A percentile compares a stretch with the other conserved stretches of the same genome.
phyloP scores from a whole-genome alignment of 2,797 vertebrate species.

The Meda fulgida region DNA sequence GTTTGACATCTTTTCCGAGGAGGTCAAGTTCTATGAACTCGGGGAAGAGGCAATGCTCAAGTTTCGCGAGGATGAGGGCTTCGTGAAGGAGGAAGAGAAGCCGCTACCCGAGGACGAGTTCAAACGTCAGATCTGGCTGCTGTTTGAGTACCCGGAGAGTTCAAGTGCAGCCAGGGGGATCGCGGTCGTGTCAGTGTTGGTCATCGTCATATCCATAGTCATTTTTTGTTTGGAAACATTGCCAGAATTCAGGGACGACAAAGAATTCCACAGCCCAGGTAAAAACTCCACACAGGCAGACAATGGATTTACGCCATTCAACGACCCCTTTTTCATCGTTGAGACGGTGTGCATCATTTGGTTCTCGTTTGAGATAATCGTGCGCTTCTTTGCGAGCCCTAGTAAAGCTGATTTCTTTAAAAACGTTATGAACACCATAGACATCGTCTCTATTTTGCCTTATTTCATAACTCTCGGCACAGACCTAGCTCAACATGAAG shows the following conservation, averaged over 20 bases:
- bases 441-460: constrained; percentile 99
- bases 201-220: constrained; percentile 97
- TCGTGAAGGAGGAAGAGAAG: constrained; percentile 95
- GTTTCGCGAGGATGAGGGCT: constrained; percentile 97
- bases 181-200: constrained; percentile 96
- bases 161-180: constrained; percentile 95
- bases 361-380: constrained; percentile 98
- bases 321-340: constrained; percentile 98
- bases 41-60: constrained; percentile 96
- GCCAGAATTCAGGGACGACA: constrained; percentile 98
- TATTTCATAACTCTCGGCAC: constrained; percentile 99
- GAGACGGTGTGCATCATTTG: constrained; percentile 99
- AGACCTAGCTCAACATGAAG: constrained; percentile 91
- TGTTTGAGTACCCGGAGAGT: constrained; percentile 98
- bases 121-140: constrained; percentile 96
- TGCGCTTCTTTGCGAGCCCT: constrained; percentile 95
- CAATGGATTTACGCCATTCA: constrained; percentile 91
- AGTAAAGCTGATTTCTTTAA: constrained; percentile 97
- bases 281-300: constrained; percentile 75
- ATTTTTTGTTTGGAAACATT: constrained; percentile 98
- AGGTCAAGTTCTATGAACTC: constrained; percentile 97
- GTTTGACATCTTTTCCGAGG: constrained; percentile 96
- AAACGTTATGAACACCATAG: constrained; percentile 98
- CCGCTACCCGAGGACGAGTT: constrained; percentile 94
- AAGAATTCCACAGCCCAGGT: constrained; percentile 80